Percentiles rank a stretch among this genome's conserved stretches.
Conservation (phyloP, 2,888 invertebrate genomes). For the Ametastegia equiseti region DNA sequence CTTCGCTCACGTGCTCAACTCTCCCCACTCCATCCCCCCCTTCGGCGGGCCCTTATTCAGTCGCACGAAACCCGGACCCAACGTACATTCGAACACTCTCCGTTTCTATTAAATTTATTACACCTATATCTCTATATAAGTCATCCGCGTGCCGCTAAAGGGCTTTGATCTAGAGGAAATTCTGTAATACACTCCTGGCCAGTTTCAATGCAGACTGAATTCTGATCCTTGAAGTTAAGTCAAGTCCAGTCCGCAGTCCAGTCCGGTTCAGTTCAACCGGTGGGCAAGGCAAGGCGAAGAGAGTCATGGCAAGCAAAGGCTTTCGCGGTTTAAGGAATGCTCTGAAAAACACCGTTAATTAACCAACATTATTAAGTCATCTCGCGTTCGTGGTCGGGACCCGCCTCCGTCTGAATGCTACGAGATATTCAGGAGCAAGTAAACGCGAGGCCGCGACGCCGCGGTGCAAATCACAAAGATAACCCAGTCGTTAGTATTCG, state of each 20-base stretch:
- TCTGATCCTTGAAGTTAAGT: too few species aligned
- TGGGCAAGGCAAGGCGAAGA: background rate
- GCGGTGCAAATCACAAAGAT: constrained; percentile 25
- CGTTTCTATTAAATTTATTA: constrained; percentile 44
- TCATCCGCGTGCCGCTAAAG: constrained; percentile 42
- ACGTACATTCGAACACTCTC: constrained; percentile 24
- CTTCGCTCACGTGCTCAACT: constrained; percentile 27
- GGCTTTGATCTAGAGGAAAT: constrained; percentile 34
- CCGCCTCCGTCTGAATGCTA: constrained; percentile 5
- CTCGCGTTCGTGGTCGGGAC: constrained; percentile 22
- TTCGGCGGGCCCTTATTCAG: constrained; percentile 24
- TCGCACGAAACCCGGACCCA: constrained; percentile 29
- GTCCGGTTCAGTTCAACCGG: too few species aligned
- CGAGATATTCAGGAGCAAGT: constrained; percentile 16
- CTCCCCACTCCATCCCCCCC: too few species aligned
- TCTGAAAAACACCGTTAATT: constrained; percentile 37
- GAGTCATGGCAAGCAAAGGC: background rate
- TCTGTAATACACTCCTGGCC: constrained; percentile 1
- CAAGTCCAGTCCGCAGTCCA: too few species aligned
- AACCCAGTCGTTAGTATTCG: background rate
- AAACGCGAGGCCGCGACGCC: background rate
- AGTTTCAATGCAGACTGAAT: background rate
- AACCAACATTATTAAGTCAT: constrained; percentile 43
- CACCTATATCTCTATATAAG: constrained; percentile 40
- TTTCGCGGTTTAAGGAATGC: constrained; percentile 31